Percentiles rank a stretch among this genome's conserved stretches.
Evolutionary conservation across 2,113 vertebrate species (phyloP).

Genomic region (Macquaria australasica): DNA sequence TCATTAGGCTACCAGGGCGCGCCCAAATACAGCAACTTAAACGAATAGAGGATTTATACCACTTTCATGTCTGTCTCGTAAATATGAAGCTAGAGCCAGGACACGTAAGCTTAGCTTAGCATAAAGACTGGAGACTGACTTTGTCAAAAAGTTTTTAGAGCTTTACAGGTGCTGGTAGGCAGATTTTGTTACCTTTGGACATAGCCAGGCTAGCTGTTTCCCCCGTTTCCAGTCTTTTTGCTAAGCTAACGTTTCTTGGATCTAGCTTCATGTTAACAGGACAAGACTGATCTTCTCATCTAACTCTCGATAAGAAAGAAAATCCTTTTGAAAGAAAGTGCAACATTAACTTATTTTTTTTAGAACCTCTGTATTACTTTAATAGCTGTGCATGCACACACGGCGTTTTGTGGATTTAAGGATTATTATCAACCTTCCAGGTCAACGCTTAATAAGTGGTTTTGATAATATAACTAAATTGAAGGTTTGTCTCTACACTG

Average conservation of each 20-base stretch:
- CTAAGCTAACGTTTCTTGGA: neutral
- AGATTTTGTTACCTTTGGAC: neutral
- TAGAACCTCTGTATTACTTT: neutral
- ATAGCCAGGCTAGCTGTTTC: neutral
- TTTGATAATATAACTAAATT: conserved; percentile 26
- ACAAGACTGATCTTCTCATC: neutral
- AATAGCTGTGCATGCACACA: neutral
- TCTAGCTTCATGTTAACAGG: neutral
- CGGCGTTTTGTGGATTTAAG: neutral
- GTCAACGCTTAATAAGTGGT: conserved; percentile 16
- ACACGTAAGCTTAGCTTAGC: too few relatives aligned
- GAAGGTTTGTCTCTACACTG: neutral
- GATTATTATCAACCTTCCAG: neutral
- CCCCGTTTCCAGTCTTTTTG: neutral
- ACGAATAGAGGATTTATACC: neutral
- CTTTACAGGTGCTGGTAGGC: neutral
- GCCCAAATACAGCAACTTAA: neutral
- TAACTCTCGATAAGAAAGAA: neutral
- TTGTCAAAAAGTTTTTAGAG: too few relatives aligned
- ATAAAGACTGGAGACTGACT: neutral
- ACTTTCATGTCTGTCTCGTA: neutral
- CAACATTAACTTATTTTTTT: neutral
- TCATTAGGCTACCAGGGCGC: too few relatives aligned
- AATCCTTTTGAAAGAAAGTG: too few relatives aligned
- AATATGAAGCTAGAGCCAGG: neutral